phyloP scores from a whole-genome alignment of 1,140 invertebrate species.

The Listronotus oregonensis region DNA sequence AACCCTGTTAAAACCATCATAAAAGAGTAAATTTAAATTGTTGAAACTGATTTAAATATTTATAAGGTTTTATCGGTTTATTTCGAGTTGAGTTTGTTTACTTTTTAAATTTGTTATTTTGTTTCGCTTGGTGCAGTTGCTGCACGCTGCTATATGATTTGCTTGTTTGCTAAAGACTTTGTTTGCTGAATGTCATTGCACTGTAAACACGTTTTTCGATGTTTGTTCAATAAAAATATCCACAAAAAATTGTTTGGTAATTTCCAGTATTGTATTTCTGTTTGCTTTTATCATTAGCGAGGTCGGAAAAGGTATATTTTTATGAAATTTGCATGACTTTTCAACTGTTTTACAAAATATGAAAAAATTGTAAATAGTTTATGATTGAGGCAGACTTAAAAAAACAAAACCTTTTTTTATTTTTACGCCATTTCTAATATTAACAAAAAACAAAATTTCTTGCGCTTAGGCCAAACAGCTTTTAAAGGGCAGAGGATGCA shows the following conservation, averaged over 20 bases:
- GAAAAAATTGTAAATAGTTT: too few relatives aligned
- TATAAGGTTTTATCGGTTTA: constrained; percentile 20
- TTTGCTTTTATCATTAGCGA: constrained; percentile 12
- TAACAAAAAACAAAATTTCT: too few relatives aligned
- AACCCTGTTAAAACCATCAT: constrained; percentile 6
- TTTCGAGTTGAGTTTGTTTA: constrained; percentile 5
- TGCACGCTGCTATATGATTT: constrained; percentile 11
- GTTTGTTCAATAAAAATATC: constrained; percentile 14
- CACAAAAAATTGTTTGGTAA: constrained; percentile 6
- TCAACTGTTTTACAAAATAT: too few relatives aligned
- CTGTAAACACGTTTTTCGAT: constrained; percentile 9
- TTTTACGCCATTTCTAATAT: too few relatives aligned
- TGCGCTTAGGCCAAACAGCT: too few relatives aligned
- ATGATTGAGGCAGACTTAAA: too few relatives aligned
- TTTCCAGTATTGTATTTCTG: constrained; percentile 2
- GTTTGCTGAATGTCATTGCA: constrained; percentile 12
- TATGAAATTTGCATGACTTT: too few relatives aligned
- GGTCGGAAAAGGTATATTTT: too few relatives aligned
- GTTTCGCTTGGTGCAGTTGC: constrained; percentile 8
- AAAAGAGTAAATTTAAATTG: constrained; percentile 12
- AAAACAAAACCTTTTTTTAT: too few relatives aligned
- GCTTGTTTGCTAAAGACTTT: constrained; percentile 7
- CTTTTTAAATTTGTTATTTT: constrained; percentile 20
- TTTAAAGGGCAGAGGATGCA: too few relatives aligned
- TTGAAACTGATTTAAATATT: constrained; percentile 15